Evolutionary conservation across 2,888 invertebrate genomes (phyloP).

Genomic region (Netelia melanura): DNA sequence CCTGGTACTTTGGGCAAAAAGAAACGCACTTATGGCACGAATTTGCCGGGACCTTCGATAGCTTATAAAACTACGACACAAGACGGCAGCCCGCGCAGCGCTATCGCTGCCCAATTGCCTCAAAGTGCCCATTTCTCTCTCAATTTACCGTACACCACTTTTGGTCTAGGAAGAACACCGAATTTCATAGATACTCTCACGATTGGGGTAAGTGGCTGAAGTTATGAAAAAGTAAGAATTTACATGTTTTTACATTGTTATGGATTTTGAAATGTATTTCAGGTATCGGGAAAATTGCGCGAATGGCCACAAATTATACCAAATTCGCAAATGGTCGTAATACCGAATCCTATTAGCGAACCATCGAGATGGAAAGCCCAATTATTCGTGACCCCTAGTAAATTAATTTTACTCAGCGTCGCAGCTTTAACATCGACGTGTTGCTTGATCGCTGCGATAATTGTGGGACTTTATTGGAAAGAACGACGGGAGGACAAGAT

Average conservation of each 20-base stretch:
- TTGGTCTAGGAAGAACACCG: constrained; percentile 98
- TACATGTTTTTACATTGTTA: background rate
- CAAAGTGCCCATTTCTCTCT: constrained; percentile 97
- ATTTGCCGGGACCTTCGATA: constrained; percentile 96
- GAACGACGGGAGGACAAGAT: constrained; percentile 93
- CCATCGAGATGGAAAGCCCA: constrained; percentile 95
- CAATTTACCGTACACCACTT: constrained; percentile 97
- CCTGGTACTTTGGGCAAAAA: constrained; percentile 91
- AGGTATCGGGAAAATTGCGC: constrained; percentile 85
- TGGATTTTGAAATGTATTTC: constrained; percentile 58
- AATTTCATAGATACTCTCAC: constrained; percentile 97
- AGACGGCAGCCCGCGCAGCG: constrained; percentile 92
- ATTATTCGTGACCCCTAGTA: constrained; percentile 97
- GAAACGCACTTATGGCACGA: constrained; percentile 93
- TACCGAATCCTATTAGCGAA: constrained; percentile 93
- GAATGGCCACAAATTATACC: constrained; percentile 97
- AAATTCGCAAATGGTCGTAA: constrained; percentile 98
- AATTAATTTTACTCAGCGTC: constrained; percentile 96
- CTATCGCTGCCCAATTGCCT: constrained; percentile 94
- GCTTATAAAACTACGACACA: constrained; percentile 95
- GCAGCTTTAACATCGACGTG: constrained; percentile 95
- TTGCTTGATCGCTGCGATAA: constrained; percentile 93
- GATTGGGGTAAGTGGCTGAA: constrained; percentile 88
- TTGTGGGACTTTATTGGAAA: constrained; percentile 94
- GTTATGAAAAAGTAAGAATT: background rate